phyloP scores from a whole-genome alignment of 2,797 vertebrate species.

The Diceros bicornis region DNA sequence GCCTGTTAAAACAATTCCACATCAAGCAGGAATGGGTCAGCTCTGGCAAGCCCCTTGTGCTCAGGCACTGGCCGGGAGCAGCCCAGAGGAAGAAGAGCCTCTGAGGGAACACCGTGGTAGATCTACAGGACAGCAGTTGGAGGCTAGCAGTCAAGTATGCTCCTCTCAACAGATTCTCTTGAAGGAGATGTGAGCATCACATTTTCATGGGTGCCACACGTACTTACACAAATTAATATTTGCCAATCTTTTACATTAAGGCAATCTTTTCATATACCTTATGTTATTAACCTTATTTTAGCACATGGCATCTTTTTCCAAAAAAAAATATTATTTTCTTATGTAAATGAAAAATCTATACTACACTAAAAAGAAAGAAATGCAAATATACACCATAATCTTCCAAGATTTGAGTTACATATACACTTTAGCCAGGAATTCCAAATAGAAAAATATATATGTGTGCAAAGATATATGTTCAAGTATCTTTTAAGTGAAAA shows the following conservation, averaged over 20 bases:
- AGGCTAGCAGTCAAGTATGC: neutral
- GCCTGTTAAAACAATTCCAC: neutral
- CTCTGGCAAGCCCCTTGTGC: neutral
- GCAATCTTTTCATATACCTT: neutral
- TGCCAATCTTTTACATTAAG: neutral
- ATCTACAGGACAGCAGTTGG: neutral
- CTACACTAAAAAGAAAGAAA: neutral
- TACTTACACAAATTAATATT: neutral
- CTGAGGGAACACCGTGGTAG: neutral
- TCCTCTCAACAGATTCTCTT: neutral
- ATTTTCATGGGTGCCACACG: neutral
- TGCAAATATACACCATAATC: neutral
- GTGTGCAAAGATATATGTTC: neutral
- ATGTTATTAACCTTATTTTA: neutral
- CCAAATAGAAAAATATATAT: neutral
- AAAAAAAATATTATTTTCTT: neutral
- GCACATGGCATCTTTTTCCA: neutral
- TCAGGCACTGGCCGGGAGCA: neutral
- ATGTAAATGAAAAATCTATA: neutral
- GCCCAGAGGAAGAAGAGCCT: neutral
- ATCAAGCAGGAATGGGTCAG: neutral
- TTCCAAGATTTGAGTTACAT: neutral
- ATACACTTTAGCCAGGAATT: neutral
- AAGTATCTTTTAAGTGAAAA: conserved; percentile 7
- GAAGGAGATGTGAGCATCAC: neutral